Base-by-base conservation (phyloP, 2,113 vertebrate species). In the Megaleporinus macrocephalus region DNA sequence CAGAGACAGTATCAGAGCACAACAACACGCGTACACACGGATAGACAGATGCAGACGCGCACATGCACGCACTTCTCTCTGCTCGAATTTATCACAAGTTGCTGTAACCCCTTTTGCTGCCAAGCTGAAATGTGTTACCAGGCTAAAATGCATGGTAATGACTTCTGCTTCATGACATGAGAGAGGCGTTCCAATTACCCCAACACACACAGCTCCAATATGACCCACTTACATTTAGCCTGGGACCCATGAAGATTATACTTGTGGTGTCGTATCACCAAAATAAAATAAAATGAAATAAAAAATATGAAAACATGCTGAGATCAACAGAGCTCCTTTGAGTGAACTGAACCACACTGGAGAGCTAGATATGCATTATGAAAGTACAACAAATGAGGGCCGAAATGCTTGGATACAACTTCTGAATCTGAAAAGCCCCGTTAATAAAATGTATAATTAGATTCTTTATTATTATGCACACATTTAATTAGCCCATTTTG, bases 131-230 rank as follows among this genome's bases (percentile, higher is more conserved):
- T 44, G 62, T 27, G 47, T 5, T 44, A 44, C 16, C 57, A 24
- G 71, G 47, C 61, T 75, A 74, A 75, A 81, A 74, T 44, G 18
- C 72, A 55, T 73, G 65, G 36, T 85, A 85, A 85, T 82, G 71
- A 65, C 80, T 82, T 61, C 68, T 79, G 70, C 49, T 85, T 71
- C 44, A 75, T 22, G 44, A 16, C 79, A 74, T 72, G 59, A 82
- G 49, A 82, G 76, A 85, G 73, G 30, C 14, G 29, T 69, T 61
- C 75, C 62, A 78, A 82, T 75, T 85, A 82, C 70, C 75, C 79
- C 55, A 76, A 29, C 63, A 20, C 71, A 49, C 44, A 66, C 47
- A 27, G 59, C 26, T 70, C 55, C 36, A 36, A 77, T 71, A 78
- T 4, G 62, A 49, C 59, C 65, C 51, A 82, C 69, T 85, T 68